A percentile compares a stretch with the other conserved stretches of the same genome.
phyloP scores from a whole-genome alignment of 2,113 vertebrate species.

The Oophaga pumilio region DNA sequence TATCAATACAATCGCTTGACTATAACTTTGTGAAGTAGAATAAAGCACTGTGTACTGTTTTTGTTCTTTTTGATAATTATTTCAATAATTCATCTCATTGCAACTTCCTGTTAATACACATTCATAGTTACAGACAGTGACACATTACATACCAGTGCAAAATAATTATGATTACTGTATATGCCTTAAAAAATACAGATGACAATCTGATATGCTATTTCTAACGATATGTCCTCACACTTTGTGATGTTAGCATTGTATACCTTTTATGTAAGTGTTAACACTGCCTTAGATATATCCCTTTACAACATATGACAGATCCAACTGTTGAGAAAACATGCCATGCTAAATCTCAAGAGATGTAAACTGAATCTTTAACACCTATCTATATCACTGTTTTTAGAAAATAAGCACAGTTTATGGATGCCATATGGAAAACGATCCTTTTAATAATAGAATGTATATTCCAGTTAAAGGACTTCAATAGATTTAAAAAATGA shows the following conservation, averaged over 20 bases:
- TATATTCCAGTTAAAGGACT: neutral
- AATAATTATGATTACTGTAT: no score
- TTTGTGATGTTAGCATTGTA: neutral
- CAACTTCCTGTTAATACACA: no score
- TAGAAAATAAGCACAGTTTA: neutral
- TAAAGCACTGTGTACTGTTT: no score
- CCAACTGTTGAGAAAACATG: constrained; percentile 9
- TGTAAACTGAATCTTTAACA: neutral
- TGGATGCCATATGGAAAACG: neutral
- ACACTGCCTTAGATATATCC: neutral
- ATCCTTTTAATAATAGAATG: neutral
- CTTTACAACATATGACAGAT: neutral
- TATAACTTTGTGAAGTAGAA: no score
- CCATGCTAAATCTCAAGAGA: neutral
- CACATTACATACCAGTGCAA: no score
- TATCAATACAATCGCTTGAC: no score
- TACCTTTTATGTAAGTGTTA: neutral
- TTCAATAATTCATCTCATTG: no score
- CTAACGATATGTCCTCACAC: neutral
- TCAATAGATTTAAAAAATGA: no score
- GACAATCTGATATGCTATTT: no score
- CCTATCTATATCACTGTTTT: neutral
- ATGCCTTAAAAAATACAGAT: no score
- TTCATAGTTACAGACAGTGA: no score
- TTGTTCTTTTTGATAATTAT: no score